Evolutionary conservation across 2,888 invertebrate genomes (phyloP).

Genomic region (Chaetogeoica ovagalla): DNA sequence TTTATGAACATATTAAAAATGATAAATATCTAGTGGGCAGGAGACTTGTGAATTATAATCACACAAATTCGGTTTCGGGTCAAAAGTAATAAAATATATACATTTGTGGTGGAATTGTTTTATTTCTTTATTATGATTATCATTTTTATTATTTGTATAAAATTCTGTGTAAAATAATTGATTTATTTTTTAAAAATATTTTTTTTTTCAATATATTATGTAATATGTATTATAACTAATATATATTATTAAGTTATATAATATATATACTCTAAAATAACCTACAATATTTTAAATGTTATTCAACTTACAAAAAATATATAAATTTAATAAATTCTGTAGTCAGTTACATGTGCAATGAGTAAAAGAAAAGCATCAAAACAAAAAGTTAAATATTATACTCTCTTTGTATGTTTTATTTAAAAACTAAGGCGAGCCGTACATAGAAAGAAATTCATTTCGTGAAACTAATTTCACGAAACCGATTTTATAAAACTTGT

Average conservation of each 20-base stretch:
- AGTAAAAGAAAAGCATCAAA: too few species aligned
- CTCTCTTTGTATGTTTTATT: too few species aligned
- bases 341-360: background rate
- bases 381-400: too few species aligned
- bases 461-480: too few species aligned
- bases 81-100: slow-evolving; percentile 34
- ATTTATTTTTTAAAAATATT: slow-evolving; percentile 32
- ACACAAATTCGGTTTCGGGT: slow-evolving; percentile 39
- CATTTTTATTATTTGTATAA: slow-evolving; percentile 46
- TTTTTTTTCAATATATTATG: slow-evolving; percentile 31
- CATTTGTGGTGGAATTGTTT: slow-evolving; percentile 39
- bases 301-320: slow-evolving; percentile 33
- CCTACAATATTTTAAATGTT: slow-evolving; percentile 36
- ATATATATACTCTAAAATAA: slow-evolving; percentile 29
- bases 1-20: slow-evolving; percentile 98
- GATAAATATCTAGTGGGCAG: slow-evolving; percentile 98
- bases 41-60: slow-evolving; percentile 93
- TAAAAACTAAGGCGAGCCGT: too few species aligned
- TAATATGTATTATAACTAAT: slow-evolving; percentile 14
- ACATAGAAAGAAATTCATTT: too few species aligned
- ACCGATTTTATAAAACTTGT: too few species aligned
- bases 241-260: slow-evolving; percentile 1
- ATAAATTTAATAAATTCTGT: slow-evolving; percentile 32
- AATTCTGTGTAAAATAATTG: slow-evolving; percentile 38
- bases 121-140: slow-evolving; percentile 27